A percentile compares a stretch with the other conserved stretches of the same genome.
Evolutionary conservation across 2,797 vertebrate species (phyloP).

Genomic region (Percopsis omiscomaycus): DNA sequence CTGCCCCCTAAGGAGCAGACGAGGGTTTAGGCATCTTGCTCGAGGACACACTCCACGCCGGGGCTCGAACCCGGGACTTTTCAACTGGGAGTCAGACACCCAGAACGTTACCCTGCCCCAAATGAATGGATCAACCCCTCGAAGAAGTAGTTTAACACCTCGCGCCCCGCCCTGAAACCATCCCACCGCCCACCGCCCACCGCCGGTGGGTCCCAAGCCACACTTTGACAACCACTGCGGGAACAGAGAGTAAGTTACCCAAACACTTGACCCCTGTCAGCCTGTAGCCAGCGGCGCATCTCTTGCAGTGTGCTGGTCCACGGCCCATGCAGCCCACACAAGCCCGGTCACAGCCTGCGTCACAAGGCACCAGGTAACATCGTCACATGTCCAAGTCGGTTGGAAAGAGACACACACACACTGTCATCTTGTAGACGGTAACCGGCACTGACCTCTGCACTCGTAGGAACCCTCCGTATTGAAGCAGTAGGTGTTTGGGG

Average conservation of each 20-base stretch:
- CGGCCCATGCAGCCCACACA: constrained; percentile 92
- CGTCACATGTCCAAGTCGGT: background rate
- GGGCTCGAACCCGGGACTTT: too few species aligned
- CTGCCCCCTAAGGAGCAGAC: too few species aligned
- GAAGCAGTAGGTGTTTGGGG: constrained; percentile 86
- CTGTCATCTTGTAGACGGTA: background rate
- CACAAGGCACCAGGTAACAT: background rate
- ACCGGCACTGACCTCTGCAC: constrained; percentile 84
- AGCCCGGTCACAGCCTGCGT: constrained; percentile 85
- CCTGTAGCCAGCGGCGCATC: constrained; percentile 87
- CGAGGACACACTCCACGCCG: too few species aligned
- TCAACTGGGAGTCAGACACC: too few species aligned
- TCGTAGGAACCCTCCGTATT: constrained; percentile 90
- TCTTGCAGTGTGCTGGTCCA: constrained; percentile 88
- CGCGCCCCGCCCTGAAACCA: too few species aligned
- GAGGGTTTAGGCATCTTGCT: too few species aligned
- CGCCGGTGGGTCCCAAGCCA: too few species aligned
- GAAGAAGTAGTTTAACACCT: too few species aligned
- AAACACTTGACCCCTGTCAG: constrained; percentile 87
- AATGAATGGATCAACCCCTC: too few species aligned
- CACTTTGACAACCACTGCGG: too few species aligned
- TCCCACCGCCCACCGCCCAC: too few species aligned
- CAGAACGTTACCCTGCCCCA: too few species aligned
- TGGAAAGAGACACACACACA: background rate
- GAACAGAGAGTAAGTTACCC: constrained; percentile 70